Evolutionary conservation across 2,888 invertebrate species (phyloP).

Genomic region (Limnephilus auricula): DNA sequence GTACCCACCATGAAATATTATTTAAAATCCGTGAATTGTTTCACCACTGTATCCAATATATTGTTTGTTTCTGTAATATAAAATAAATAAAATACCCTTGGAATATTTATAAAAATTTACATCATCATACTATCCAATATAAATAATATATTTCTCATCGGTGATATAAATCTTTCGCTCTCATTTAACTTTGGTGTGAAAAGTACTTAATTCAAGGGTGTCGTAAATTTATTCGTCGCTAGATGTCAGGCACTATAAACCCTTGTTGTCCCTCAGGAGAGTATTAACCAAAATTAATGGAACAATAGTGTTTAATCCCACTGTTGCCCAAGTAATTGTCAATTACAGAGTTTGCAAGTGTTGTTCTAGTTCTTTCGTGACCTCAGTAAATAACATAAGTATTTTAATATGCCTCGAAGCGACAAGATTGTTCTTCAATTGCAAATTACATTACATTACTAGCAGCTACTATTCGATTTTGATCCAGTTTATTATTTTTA

Average conservation of each 20-base stretch:
- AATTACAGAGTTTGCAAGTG: slow-evolving; percentile 14
- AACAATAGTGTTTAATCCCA: slow-evolving; percentile 25
- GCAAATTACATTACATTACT: background rate
- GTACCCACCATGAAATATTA: too few species aligned
- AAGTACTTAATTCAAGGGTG: background rate
- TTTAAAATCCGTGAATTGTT: too few species aligned
- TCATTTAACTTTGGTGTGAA: background rate
- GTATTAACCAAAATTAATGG: slow-evolving; percentile 43
- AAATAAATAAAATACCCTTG: too few species aligned
- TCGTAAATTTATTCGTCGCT: background rate
- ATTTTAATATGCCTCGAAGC: background rate
- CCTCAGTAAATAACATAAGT: background rate
- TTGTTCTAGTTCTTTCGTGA: background rate
- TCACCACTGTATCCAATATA: too few species aligned
- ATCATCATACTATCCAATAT: background rate
- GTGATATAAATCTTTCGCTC: background rate
- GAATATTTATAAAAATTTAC: background rate
- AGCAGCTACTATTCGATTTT: too few species aligned
- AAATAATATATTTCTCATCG: background rate
- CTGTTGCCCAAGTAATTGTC: slow-evolving; percentile 19
- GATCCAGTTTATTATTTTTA: too few species aligned
- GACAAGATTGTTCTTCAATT: background rate
- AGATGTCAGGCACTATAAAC: slow-evolving; percentile 5
- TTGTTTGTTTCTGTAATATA: too few species aligned
- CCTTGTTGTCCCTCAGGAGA: slow-evolving; percentile 17